A percentile compares a stretch with the other conserved stretches of the same genome.
phyloP scores from a whole-genome alignment of 2,797 vertebrate genomes.

The Sebastes alutus region DNA sequence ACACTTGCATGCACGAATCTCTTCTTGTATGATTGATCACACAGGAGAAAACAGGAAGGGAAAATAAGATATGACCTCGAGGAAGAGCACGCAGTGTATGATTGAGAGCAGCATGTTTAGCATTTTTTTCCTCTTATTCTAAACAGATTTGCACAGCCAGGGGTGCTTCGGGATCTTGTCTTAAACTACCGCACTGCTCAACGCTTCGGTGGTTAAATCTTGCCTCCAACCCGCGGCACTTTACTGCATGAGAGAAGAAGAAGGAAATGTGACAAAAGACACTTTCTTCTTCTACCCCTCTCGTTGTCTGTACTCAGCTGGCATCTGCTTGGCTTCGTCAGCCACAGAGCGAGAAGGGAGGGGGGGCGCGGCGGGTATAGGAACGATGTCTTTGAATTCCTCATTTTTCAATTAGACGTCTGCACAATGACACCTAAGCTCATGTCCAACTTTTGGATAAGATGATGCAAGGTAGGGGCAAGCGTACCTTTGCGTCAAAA shows the following conservation, averaged over 20 bases:
- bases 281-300: constrained; percentile 24
- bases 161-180: constrained; percentile 62
- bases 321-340: constrained; percentile 37
- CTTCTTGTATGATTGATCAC: constrained; percentile 74
- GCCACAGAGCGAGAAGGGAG: not conserved
- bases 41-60: constrained; percentile 46
- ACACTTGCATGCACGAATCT: constrained; percentile 48
- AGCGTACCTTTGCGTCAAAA: constrained; percentile 94
- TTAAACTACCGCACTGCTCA: constrained; percentile 64
- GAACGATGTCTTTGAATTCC: constrained; percentile 26
- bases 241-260: constrained; percentile 48
- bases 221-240: constrained; percentile 44
- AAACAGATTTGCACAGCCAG: constrained; percentile 65
- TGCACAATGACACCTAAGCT: not conserved
- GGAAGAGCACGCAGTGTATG: constrained; percentile 56
- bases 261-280: constrained; percentile 56
- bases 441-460: constrained; percentile 5
- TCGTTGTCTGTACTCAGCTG: constrained; percentile 33
- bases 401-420: constrained; percentile 29
- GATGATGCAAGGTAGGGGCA: constrained; percentile 61
- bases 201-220: constrained; percentile 61
- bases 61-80: constrained; percentile 54
- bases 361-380: not conserved
- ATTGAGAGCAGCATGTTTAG: constrained; percentile 59
- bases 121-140: not conserved